A percentile compares a stretch with the other conserved stretches of the same genome.
Evolutionary conservation across 1,140 invertebrate species (phyloP).

Genomic region (Antheraea mylitta): DNA sequence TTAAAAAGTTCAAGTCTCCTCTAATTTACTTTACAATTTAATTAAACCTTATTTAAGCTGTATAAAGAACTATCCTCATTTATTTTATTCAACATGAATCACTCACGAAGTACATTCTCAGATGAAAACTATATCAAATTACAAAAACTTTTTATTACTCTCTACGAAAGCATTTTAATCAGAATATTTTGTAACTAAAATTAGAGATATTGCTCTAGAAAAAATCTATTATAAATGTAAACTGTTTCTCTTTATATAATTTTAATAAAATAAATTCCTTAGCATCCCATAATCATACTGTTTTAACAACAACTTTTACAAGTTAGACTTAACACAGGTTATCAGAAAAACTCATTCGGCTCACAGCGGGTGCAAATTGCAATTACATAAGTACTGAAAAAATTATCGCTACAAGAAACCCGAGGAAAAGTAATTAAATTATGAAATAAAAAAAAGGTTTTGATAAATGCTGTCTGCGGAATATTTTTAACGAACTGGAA

Average conservation of each 20-base stretch:
- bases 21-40: too few relatives aligned
- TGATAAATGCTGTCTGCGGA: background rate
- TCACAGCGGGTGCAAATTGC: background rate
- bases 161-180: too few relatives aligned
- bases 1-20: too few relatives aligned
- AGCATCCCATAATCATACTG: background rate
- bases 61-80: too few relatives aligned
- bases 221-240: too few relatives aligned
- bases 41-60: too few relatives aligned
- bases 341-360: slow-evolving; percentile 8
- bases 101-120: too few relatives aligned
- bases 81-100: too few relatives aligned
- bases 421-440: slow-evolving; percentile 11
- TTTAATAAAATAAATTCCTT: slow-evolving; percentile 2
- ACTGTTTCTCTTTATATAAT: background rate
- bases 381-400: background rate
- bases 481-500: background rate
- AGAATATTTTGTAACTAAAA: too few relatives aligned
- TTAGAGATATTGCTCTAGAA: too few relatives aligned
- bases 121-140: too few relatives aligned
- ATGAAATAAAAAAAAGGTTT: slow-evolving; percentile 8
- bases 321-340: background rate
- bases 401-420: background rate
- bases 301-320: background rate
- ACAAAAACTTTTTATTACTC: too few relatives aligned